Evolutionary conservation across 1,140 invertebrate genomes (phyloP).

Genomic region (Cydia strobilella): DNA sequence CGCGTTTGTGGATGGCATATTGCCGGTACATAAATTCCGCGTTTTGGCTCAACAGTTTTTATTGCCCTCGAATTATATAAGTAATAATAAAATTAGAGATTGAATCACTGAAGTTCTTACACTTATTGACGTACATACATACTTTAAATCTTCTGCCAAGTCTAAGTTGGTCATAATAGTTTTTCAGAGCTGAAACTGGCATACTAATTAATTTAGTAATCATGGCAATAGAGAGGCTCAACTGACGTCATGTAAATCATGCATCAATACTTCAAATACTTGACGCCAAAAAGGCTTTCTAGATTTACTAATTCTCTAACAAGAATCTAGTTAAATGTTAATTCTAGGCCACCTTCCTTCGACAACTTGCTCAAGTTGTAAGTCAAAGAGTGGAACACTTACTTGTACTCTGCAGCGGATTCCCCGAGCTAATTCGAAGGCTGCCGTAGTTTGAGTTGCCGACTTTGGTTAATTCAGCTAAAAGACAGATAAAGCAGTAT

Average conservation of each 20-base stretch:
- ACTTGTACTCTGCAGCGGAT: slow-evolving; percentile 35
- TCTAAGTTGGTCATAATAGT: too few species aligned
- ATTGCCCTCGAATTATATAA: too few species aligned
- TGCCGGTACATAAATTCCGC: too few species aligned
- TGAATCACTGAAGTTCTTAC: too few species aligned
- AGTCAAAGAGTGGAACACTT: slow-evolving; percentile 17
- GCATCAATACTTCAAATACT: background rate
- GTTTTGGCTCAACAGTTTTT: too few species aligned
- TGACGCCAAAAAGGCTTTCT: background rate
- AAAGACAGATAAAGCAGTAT: slow-evolving; percentile 3
- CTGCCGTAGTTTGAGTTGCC: slow-evolving; percentile 46
- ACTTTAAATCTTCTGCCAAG: too few species aligned
- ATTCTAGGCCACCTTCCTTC: background rate
- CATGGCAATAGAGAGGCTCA: too few species aligned
- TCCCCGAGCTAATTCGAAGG: slow-evolving; percentile 48
- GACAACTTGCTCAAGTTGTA: background rate
- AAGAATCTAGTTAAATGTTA: background rate
- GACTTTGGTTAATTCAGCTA: slow-evolving; percentile 20
- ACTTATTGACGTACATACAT: too few species aligned
- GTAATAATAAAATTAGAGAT: too few species aligned
- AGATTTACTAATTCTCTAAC: background rate
- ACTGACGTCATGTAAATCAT: background rate
- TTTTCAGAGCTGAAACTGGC: too few species aligned
- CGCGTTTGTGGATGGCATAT: too few species aligned
- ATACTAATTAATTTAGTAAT: too few species aligned